Evolutionary conservation across 2,113 vertebrate species (phyloP).

Genomic region (Etheostoma spectabile): DNA sequence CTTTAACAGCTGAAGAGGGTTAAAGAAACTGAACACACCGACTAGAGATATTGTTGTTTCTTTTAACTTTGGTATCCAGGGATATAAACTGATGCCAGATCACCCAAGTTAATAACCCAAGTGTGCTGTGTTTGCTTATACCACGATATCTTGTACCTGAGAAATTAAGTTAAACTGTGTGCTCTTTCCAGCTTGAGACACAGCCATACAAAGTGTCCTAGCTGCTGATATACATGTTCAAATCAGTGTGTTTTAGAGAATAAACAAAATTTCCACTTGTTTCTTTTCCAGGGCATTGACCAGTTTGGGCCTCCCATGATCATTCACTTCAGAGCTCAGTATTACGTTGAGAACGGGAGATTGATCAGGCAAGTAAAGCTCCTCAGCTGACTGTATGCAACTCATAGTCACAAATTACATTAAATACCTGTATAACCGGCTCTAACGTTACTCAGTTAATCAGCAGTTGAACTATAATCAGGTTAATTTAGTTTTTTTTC

Average conservation of each 20-base stretch:
- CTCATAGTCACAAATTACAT: not conserved
- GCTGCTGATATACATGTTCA: not conserved
- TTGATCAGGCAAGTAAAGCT: constrained; percentile 89
- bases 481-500: not conserved
- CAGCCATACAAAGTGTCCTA: not conserved
- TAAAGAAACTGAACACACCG: not conserved
- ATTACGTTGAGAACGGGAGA: constrained; percentile 97
- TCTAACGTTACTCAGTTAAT: not conserved
- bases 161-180: not conserved
- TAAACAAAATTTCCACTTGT: constrained; percentile 13
- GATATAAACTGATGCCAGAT: constrained; percentile 1
- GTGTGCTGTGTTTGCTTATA: not conserved
- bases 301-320: constrained; percentile 99
- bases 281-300: constrained; percentile 91
- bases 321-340: constrained; percentile 98
- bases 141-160: not conserved
- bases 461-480: constrained; percentile 5
- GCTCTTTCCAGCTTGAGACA: not conserved
- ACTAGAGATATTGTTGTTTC: not conserved
- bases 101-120: not conserved
- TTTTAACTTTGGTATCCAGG: not conserved
- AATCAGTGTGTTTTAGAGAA: not conserved
- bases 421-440: not conserved
- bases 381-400: not conserved
- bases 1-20: not conserved